phyloP scores from a whole-genome alignment of 2,797 vertebrate species.

The Nyctalus aviator region DNA sequence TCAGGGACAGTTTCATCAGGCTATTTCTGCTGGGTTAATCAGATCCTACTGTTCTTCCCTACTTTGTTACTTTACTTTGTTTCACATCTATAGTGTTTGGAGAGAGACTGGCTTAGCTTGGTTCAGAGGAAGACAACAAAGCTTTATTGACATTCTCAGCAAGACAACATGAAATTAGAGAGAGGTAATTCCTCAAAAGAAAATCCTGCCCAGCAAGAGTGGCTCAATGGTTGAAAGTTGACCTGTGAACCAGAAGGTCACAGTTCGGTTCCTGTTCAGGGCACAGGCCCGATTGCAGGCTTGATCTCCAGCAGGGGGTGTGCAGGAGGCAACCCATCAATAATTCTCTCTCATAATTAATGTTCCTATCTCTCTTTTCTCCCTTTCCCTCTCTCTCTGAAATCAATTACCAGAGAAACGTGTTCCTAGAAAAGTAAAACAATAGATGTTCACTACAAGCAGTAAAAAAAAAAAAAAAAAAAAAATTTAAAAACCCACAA shows the following conservation, averaged over 20 bases:
- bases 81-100: background rate
- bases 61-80: background rate
- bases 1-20: background rate
- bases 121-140: background rate
- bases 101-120: background rate
- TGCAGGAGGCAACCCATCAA: too few relatives aligned
- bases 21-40: background rate
- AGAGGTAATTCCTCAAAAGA: background rate
- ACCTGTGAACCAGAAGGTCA: too few relatives aligned
- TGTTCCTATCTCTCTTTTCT: too few relatives aligned
- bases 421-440: background rate
- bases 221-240: too few relatives aligned
- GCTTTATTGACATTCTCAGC: background rate
- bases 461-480: background rate
- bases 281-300: too few relatives aligned
- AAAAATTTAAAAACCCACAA: background rate
- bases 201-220: background rate
- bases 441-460: background rate
- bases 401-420: background rate
- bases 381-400: too few relatives aligned
- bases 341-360: too few relatives aligned
- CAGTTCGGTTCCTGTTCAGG: too few relatives aligned
- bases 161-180: background rate
- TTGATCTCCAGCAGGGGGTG: too few relatives aligned
- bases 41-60: background rate